Percentiles rank a stretch among this genome's conserved stretches.
Evolutionary conservation across 2,888 invertebrate genomes (phyloP).

Genomic region (Apantesis nais): DNA sequence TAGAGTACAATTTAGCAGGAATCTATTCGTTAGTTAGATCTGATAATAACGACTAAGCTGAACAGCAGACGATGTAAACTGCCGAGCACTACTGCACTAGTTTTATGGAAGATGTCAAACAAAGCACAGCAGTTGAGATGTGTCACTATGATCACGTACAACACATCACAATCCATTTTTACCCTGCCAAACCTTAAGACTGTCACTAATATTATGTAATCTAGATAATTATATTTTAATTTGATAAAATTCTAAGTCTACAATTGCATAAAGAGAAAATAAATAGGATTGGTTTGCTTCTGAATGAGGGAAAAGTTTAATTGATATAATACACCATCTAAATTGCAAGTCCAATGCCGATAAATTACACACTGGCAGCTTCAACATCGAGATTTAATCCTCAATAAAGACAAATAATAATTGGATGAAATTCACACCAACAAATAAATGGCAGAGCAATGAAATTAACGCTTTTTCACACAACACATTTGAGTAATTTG

Average conservation of each 20-base stretch:
- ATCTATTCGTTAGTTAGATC: too few species aligned
- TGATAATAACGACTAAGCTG: neutral
- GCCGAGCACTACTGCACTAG: too few species aligned
- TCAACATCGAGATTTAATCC: neutral
- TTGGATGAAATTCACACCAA: slow-evolving; percentile 8
- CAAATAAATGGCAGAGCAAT: slow-evolving; percentile 12
- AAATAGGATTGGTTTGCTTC: neutral
- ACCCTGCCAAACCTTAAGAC: too few species aligned
- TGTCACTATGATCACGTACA: too few species aligned
- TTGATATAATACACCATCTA: neutral
- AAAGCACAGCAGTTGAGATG: too few species aligned
- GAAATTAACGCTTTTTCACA: slow-evolving; percentile 19
- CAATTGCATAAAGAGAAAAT: neutral
- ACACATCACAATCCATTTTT: too few species aligned
- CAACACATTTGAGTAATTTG: slow-evolving; percentile 27
- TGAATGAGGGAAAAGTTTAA: neutral
- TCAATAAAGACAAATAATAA: neutral
- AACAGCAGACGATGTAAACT: too few species aligned
- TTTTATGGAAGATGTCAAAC: too few species aligned
- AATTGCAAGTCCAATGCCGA: neutral
- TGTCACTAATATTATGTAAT: too few species aligned
- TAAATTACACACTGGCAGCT: neutral
- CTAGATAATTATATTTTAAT: neutral
- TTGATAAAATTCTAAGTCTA: neutral
- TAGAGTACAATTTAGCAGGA: too few species aligned